Conservation (phyloP, 2,113 vertebrate species). For the Callithrix jacchus region DNA sequence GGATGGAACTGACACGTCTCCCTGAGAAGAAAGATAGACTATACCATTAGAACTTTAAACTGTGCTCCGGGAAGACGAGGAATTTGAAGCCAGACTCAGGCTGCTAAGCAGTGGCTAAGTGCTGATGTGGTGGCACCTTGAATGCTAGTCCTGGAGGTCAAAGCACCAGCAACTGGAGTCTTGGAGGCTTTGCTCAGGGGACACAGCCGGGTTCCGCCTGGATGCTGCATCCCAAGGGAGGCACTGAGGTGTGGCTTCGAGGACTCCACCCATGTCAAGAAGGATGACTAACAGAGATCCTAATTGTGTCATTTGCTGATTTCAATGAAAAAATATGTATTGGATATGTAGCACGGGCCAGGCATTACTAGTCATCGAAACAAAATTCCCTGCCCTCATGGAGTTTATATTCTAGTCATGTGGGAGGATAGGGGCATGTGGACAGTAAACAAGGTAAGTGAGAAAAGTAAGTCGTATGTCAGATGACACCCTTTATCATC, state of each 20-base stretch:
- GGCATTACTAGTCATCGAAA: background rate
- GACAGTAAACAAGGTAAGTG: background rate
- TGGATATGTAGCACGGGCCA: background rate
- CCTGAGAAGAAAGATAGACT: background rate
- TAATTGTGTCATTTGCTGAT: background rate
- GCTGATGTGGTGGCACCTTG: rapidly evolving
- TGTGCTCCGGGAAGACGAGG: background rate
- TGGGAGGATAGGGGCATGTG: too few species aligned
- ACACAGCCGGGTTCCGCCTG: too few species aligned
- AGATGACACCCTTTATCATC: background rate
- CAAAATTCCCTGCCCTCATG: background rate
- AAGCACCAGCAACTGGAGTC: background rate
- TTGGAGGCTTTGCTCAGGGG: too few species aligned
- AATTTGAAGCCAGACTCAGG: background rate
- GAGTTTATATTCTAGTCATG: background rate
- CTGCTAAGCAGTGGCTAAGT: rapidly evolving
- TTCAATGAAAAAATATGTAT: background rate
- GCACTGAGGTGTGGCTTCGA: background rate
- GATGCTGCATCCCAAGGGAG: background rate
- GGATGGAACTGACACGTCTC: rapidly evolving
- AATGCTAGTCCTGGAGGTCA: background rate
- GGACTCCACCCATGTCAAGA: too few species aligned
- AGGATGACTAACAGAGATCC: rapidly evolving
- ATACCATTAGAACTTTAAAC: background rate
- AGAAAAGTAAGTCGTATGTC: background rate